Evolutionary conservation across 2,113 vertebrate species (phyloP).

Genomic region (Marmota monax): DNA sequence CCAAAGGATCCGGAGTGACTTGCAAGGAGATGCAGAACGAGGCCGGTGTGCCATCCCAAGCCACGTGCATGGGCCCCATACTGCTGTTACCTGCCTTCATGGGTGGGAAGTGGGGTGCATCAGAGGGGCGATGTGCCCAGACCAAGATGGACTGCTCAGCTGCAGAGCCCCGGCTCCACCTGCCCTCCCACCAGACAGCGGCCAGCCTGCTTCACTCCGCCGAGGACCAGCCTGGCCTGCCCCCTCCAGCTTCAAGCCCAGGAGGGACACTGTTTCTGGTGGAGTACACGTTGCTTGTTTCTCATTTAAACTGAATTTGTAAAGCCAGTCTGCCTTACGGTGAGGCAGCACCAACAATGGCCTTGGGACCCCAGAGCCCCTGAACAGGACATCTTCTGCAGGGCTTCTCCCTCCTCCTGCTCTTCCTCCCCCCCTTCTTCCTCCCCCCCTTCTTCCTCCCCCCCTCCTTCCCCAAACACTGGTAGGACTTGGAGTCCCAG

Average conservation of each 20-base stretch:
- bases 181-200: neutral
- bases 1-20: neutral
- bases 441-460: too few relatives aligned
- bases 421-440: too few relatives aligned
- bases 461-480: neutral
- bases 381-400: too few relatives aligned
- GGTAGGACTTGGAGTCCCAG: neutral
- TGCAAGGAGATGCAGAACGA: neutral
- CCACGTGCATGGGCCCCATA: fast-evolving
- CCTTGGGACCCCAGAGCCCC: neutral
- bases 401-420: too few relatives aligned
- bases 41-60: too few relatives aligned
- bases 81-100: fast-evolving
- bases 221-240: too few relatives aligned
- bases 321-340: neutral
- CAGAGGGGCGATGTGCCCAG: fast-evolving
- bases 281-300: neutral
- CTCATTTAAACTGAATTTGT: neutral
- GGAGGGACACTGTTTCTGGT: too few relatives aligned
- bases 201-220: neutral
- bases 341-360: too few relatives aligned
- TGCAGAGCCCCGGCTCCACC: neutral
- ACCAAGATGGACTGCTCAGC: too few relatives aligned
- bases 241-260: too few relatives aligned
- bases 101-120: neutral